Conservation (phyloP, 2,797 vertebrate genomes). For the Rhinatrema bivittatum region DNA sequence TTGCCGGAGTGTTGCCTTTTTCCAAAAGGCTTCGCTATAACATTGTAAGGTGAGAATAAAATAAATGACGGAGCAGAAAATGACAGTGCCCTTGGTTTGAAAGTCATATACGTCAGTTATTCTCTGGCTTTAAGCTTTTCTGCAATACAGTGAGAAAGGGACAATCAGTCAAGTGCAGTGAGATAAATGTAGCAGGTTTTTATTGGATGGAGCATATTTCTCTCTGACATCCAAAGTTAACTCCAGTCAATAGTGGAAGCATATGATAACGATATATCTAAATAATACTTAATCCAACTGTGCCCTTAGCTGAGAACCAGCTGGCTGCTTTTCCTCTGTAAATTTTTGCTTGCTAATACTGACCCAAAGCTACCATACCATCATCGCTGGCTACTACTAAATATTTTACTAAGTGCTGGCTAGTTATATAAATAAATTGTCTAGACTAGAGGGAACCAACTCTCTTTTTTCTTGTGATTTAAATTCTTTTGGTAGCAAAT, state of each 20-base stretch:
- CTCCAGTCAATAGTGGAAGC: not conserved
- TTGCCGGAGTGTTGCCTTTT: not conserved
- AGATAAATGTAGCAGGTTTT: conserved; percentile 9
- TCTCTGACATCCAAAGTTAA: conserved; percentile 13
- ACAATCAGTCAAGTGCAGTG: conserved; percentile 12
- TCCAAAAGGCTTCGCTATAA: conserved; percentile 2
- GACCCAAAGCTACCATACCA: not conserved
- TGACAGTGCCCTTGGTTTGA: conserved; percentile 26
- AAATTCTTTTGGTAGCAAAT: too few species aligned
- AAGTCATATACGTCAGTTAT: not conserved
- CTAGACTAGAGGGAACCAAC: too few species aligned
- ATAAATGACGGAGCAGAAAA: conserved; percentile 19
- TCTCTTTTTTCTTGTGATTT: too few species aligned
- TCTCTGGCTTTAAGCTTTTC: conserved; percentile 13
- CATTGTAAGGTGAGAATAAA: conserved; percentile 13
- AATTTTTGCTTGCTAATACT: not conserved
- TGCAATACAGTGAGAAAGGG: conserved; percentile 1
- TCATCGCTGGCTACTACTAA: not conserved
- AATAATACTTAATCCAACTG: not conserved
- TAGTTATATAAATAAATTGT: not conserved
- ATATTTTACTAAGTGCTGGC: not conserved
- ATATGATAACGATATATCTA: not conserved
- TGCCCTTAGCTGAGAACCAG: not conserved
- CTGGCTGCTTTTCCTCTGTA: not conserved
- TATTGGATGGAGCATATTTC: conserved; percentile 12